Base-by-base conservation (phyloP, 1,140 invertebrate species). In the Epicauta chinensis region DNA sequence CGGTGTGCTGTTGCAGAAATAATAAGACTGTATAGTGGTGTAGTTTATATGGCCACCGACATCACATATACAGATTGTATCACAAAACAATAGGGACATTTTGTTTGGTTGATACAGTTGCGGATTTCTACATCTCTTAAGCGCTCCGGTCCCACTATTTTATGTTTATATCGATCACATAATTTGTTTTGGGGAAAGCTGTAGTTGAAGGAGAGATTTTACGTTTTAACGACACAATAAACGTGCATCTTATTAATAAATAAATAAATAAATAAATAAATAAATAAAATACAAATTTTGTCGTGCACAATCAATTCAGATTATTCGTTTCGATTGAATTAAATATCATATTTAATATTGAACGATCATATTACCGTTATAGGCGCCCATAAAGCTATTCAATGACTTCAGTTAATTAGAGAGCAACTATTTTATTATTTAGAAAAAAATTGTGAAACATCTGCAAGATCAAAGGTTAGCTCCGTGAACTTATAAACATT, bases 401-500 rank as follows among this genome's bases (percentile, higher is more conserved):
- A 56, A 55, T 52, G 60, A 59, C 53, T 62, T 39, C 49, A 48
- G 51, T 62, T 62, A 62, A 62, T 62, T 62, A 62, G 55, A 62
- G 60, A 56, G 56, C 60, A 59, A 59, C 57, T 54, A 62, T 59
- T 61, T 61, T 46, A 40, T 16, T 37, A 57, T 53, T 55, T 57
- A 42, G 36, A 60, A 60, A 62, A 60, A 60, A 34, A n/a, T 7
- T 47, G 50, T 39, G 51, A 57, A 54, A 58, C 60, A 62, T 62
- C 60, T 62, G 58, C 60, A 57, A 57, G 58, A 51, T 60, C 58
- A 62, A 58, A 62, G 60, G 58, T 62, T 55, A 60, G 49, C 49
- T 59, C 57, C 60, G 60, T 62, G 60, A 62, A 62, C 60, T 55
- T 59, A 59, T 62, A 62, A 59, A 51, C 51, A 62, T 62, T 60